Evolutionary conservation across 1,140 invertebrate species (phyloP).

Genomic region (Parapsyche elsis): DNA sequence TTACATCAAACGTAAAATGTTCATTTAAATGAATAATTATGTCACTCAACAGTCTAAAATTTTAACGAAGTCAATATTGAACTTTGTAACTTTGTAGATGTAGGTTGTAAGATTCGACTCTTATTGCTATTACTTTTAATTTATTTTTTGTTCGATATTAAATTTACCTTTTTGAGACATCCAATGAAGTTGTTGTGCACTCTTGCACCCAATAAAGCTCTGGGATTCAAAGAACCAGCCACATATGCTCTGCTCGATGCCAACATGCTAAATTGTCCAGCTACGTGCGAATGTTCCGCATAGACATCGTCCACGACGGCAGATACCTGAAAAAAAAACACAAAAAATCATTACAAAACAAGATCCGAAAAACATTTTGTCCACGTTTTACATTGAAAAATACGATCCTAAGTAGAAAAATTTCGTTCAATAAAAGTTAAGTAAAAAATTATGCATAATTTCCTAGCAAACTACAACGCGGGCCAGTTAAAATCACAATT

Average conservation of each 20-base stretch:
- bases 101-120: neutral
- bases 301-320: constrained; percentile 93
- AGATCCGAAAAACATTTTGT: neutral
- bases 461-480: too few relatives aligned
- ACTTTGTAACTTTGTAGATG: neutral
- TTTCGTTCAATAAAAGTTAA: too few relatives aligned
- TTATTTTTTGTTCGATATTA: neutral
- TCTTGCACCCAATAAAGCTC: constrained; percentile 82
- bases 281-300: constrained; percentile 89
- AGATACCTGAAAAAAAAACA: constrained; percentile 75
- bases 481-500: too few relatives aligned
- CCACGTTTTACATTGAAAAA: too few relatives aligned
- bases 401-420: too few relatives aligned
- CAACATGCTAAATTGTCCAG: constrained; percentile 90
- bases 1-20: too few relatives aligned
- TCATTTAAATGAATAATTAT: too few relatives aligned
- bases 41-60: too few relatives aligned
- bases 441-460: too few relatives aligned
- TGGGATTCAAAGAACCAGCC: constrained; percentile 87
- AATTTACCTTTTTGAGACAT: constrained; percentile 89
- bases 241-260: constrained; percentile 88
- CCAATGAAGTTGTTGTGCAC: constrained; percentile 93
- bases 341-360: neutral
- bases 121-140: neutral
- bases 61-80: neutral